Percentiles rank a stretch among this genome's conserved stretches.
Conservation (phyloP, 2,888 invertebrate species). For the Clitarchus hookeri region DNA sequence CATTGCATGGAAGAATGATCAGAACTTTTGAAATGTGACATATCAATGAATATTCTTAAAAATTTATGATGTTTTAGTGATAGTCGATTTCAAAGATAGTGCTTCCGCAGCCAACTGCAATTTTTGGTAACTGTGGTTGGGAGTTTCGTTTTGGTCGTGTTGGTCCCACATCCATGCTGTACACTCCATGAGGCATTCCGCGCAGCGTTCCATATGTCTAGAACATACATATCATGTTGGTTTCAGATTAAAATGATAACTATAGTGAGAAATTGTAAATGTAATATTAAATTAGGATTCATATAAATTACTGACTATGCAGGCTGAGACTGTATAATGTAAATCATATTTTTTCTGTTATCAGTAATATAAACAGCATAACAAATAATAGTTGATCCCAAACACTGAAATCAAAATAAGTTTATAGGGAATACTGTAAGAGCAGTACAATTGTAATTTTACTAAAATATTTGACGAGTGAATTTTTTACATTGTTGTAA, state of each 20-base stretch:
- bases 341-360: no score
- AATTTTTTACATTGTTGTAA: no score
- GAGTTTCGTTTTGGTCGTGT: slow-evolving; percentile 9
- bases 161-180: slow-evolving; percentile 62
- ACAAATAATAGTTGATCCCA: no score
- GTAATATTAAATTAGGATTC: slow-evolving; percentile 42
- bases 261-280: slow-evolving; percentile 42
- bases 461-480: no score
- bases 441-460: no score
- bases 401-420: no score
- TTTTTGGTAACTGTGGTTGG: slow-evolving; percentile 54
- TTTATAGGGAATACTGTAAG: no score
- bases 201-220: slow-evolving; percentile 62
- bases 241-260: background rate
- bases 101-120: slow-evolving; percentile 62
- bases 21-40: no score
- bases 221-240: slow-evolving; percentile 43
- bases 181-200: slow-evolving; percentile 62
- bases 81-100: slow-evolving; percentile 62
- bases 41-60: no score
- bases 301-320: slow-evolving; percentile 15
- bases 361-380: no score
- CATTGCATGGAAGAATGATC: no score
- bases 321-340: no score
- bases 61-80: background rate